Conservation (phyloP, 2,888 invertebrate genomes). For the Eulithis prunata region DNA sequence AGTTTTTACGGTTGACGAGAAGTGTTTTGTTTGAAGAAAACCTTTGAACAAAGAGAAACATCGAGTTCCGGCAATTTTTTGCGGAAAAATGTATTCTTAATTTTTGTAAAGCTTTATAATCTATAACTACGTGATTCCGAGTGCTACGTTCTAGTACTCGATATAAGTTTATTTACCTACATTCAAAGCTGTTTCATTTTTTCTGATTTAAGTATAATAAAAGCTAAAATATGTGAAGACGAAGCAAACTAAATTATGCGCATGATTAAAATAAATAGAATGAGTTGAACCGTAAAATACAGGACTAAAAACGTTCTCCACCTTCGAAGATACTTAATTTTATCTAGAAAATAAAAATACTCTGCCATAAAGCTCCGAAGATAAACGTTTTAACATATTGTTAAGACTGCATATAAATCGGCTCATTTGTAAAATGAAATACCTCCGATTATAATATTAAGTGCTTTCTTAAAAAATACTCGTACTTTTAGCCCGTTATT, state of each 20-base stretch:
- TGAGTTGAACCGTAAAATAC: constrained; percentile 22
- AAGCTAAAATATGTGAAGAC: not conserved
- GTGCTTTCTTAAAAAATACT: constrained; percentile 7
- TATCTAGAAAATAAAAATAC: constrained; percentile 53
- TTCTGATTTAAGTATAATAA: not conserved
- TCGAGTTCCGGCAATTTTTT: not conserved
- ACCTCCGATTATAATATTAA: constrained; percentile 34
- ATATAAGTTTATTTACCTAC: too few species aligned
- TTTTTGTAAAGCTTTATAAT: too few species aligned
- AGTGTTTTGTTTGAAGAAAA: constrained; percentile 33
- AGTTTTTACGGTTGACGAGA: constrained; percentile 50
- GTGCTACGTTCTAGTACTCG: too few species aligned
- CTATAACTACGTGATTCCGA: too few species aligned
- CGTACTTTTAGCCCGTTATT: not conserved
- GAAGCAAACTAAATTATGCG: not conserved
- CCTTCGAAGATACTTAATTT: constrained; percentile 19
- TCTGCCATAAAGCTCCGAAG: constrained; percentile 53
- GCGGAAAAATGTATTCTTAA: too few species aligned
- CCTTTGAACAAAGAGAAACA: constrained; percentile 5
- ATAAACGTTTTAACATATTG: constrained; percentile 57
- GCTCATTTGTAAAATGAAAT: constrained; percentile 51
- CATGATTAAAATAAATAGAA: constrained; percentile 11
- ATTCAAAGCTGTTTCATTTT: too few species aligned
- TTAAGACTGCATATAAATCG: constrained; percentile 64
- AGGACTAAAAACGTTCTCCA: constrained; percentile 14